Evolutionary conservation across 2,888 invertebrate species (phyloP).

Genomic region (Himalopsyche kuldschensis): DNA sequence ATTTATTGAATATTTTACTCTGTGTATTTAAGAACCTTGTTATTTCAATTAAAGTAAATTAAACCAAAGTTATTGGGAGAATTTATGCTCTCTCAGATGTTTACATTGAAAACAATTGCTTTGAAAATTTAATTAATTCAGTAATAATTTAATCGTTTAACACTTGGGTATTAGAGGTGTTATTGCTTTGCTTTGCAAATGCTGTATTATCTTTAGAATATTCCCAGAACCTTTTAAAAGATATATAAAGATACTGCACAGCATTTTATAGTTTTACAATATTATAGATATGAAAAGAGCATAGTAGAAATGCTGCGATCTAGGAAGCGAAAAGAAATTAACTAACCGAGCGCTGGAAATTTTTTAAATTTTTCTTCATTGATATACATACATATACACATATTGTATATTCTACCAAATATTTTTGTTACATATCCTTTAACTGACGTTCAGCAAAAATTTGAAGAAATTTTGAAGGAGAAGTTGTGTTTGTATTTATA

Average conservation of each 20-base stretch:
- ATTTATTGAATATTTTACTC: not conserved
- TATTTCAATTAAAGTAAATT: not conserved
- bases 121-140: not conserved
- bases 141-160: not conserved
- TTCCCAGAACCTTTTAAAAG: not conserved
- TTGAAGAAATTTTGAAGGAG: no score
- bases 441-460: no score
- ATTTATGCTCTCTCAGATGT: not conserved
- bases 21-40: not conserved
- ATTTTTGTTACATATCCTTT: no score
- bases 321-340: no score
- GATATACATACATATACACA: no score
- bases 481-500: no score
- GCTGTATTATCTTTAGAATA: not conserved
- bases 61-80: not conserved
- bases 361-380: no score
- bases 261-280: no score
- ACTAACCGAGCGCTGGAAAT: no score
- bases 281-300: no score
- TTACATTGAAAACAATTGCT: not conserved
- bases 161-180: not conserved
- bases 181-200: not conserved
- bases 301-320: no score
- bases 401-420: no score
- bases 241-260: not conserved